A percentile compares a stretch with the other conserved stretches of the same genome.
Evolutionary conservation across 2,797 vertebrate species (phyloP).

Genomic region (Adelosebastes latens): DNA sequence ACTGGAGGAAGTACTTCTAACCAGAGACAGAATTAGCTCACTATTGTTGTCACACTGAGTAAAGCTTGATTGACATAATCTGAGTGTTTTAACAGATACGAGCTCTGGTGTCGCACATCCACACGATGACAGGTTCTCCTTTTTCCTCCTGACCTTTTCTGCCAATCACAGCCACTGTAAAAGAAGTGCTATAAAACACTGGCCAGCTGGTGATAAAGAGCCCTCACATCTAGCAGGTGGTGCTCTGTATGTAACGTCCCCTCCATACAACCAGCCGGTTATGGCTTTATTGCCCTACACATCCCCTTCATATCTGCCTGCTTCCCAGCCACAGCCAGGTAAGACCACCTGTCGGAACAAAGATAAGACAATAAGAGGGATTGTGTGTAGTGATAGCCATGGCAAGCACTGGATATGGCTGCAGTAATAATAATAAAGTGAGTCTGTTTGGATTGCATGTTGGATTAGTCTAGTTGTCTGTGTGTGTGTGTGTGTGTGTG

Average conservation of each 20-base stretch:
- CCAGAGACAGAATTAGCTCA: neutral
- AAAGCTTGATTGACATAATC: conserved; percentile 11
- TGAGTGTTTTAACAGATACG: conserved; percentile 15
- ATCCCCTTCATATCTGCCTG: conserved; percentile 79
- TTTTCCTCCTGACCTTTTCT: conserved; percentile 70
- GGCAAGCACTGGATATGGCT: conserved; percentile 54
- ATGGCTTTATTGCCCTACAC: conserved; percentile 84
- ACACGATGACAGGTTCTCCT: conserved; percentile 56
- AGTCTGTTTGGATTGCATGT: conserved; percentile 14
- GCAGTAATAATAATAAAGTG: conserved; percentile 59
- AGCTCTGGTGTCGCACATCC: conserved; percentile 24
- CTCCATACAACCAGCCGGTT: conserved; percentile 76
- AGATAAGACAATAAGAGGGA: conserved; percentile 74
- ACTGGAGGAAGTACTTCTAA: neutral
- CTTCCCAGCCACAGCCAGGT: conserved; percentile 70
- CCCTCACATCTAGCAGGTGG: conserved; percentile 82
- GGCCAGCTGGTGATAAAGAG: conserved; percentile 79
- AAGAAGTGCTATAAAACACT: conserved; percentile 80
- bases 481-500: neutral
- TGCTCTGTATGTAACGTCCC: conserved; percentile 74
- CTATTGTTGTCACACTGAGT: neutral
- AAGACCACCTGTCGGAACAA: conserved; percentile 82
- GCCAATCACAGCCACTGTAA: conserved; percentile 76
- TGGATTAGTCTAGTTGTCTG: neutral
- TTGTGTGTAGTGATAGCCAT: conserved; percentile 49